These are phyloP conservation scores for Sturnus vulgaris DNA, from an alignment of 2,113 vertebrate genomes.

Conservation along the genomic window DNA sequence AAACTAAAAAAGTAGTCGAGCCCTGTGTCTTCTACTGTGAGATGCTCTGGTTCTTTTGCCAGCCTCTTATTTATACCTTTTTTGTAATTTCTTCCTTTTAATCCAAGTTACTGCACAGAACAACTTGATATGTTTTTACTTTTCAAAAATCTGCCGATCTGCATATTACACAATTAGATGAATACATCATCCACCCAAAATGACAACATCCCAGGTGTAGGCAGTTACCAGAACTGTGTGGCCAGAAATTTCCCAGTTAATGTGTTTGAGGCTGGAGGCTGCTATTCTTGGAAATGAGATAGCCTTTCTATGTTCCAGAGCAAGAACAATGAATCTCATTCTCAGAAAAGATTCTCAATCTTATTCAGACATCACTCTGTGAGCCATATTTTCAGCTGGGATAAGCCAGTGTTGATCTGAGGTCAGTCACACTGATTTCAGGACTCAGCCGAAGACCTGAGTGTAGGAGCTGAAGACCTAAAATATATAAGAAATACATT, in stretches of 20 bases:
- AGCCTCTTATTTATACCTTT: neutral
- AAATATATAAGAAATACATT: neutral
- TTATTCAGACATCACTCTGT: neutral
- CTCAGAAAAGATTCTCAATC: neutral
- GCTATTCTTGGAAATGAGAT: neutral
- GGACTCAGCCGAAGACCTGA: neutral
- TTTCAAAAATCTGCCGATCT: rapidly evolving
- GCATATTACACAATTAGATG: neutral
- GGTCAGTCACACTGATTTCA: neutral
- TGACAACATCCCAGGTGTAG: neutral
- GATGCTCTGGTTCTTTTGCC: neutral
- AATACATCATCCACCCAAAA: neutral
- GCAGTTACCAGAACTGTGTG: neutral
- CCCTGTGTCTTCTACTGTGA: neutral
- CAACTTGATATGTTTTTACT: neutral
- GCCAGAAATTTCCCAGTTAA: neutral
- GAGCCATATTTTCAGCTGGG: neutral
- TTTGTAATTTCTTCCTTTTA: neutral
- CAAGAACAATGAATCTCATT: neutral
- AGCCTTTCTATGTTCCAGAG: neutral
- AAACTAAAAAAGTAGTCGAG: neutral
- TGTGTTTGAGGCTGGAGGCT: neutral
- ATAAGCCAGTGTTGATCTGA: neutral
- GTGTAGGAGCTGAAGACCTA: neutral
- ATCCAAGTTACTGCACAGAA: neutral